A percentile compares a stretch with the other conserved stretches of the same genome.
These are phyloP conservation scores for Pseudomyrmex cubaensis DNA, from an alignment of 1,140 invertebrate genomes.

Conservation along the genomic window DNA sequence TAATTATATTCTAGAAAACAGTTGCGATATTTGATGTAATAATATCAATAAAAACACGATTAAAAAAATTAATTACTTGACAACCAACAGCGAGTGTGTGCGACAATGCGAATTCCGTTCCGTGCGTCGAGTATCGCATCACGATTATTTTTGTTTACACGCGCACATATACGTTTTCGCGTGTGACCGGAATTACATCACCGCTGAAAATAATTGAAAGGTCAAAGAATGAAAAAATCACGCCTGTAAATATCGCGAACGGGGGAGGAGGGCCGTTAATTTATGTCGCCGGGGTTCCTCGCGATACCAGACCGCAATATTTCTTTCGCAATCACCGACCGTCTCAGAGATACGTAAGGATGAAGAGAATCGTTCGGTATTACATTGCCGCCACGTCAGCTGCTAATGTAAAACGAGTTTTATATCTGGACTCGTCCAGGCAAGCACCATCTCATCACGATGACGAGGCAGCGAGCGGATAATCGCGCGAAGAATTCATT, in stretches of 20 bases:
- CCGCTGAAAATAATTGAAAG: constrained; percentile 34
- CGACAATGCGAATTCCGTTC: not conserved
- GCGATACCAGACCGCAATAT: not conserved
- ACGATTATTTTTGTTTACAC: constrained; percentile 45
- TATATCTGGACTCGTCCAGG: constrained; percentile 21
- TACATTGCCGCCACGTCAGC: constrained; percentile 8
- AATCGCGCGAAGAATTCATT: constrained; percentile 20
- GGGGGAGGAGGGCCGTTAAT: not conserved
- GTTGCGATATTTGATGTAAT: not conserved
- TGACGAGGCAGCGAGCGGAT: not conserved
- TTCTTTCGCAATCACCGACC: constrained; percentile 5
- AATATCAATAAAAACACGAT: not conserved
- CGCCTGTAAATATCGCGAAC: constrained; percentile 30
- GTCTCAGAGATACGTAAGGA: not conserved
- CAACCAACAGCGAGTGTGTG: not conserved
- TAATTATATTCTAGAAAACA: not conserved
- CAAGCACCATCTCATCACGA: constrained; percentile 9
- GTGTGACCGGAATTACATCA: constrained; percentile 37
- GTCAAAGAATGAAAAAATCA: constrained; percentile 36
- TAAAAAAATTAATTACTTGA: constrained; percentile 8
- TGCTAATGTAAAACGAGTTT: constrained; percentile 35
- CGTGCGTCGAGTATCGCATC: constrained; percentile 9
- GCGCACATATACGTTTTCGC: not conserved
- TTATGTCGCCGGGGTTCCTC: constrained; percentile 13
- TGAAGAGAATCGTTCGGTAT: not conserved